Conservation (phyloP, 2,888 invertebrate species). For the Epicampocera succincta region DNA sequence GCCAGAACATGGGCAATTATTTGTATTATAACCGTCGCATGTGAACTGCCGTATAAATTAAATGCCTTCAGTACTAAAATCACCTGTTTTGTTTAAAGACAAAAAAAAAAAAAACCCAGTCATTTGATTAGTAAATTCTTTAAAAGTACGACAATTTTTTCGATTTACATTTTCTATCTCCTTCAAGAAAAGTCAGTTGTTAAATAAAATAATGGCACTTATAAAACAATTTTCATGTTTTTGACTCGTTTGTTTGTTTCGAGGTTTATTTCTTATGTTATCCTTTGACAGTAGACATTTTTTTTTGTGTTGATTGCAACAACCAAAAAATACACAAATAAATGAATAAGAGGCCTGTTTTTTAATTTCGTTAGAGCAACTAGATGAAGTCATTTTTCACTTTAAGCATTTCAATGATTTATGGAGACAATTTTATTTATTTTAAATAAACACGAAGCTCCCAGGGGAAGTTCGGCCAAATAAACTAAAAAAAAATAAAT, state of each 20-base stretch:
- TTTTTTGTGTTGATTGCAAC: background rate
- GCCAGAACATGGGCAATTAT: constrained; percentile 91
- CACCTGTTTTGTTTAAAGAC: constrained; percentile 84
- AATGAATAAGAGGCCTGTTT: no score
- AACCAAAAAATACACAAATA: background rate
- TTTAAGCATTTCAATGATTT: background rate
- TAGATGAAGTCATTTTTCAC: background rate
- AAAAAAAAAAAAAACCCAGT: constrained; percentile 3
- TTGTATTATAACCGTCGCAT: constrained; percentile 88
- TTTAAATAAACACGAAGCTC: background rate
- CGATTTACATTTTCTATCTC: no score
- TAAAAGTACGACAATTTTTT: no score
- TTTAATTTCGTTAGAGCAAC: background rate
- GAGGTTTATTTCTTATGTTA: constrained; percentile 4
- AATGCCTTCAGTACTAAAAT: constrained; percentile 90
- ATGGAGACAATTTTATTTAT: background rate
- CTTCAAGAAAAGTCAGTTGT: no score
- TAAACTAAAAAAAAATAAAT: background rate
- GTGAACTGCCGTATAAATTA: constrained; percentile 86
- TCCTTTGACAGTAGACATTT: constrained; percentile 27
- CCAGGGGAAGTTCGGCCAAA: constrained; percentile 3
- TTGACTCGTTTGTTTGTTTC: background rate
- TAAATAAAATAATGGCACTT: no score
- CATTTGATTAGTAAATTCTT: no score
- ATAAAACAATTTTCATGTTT: background rate